These are phyloP conservation scores for Chamaea fasciata DNA, from an alignment of 2,113 vertebrate genomes.

Conservation along the genomic window DNA sequence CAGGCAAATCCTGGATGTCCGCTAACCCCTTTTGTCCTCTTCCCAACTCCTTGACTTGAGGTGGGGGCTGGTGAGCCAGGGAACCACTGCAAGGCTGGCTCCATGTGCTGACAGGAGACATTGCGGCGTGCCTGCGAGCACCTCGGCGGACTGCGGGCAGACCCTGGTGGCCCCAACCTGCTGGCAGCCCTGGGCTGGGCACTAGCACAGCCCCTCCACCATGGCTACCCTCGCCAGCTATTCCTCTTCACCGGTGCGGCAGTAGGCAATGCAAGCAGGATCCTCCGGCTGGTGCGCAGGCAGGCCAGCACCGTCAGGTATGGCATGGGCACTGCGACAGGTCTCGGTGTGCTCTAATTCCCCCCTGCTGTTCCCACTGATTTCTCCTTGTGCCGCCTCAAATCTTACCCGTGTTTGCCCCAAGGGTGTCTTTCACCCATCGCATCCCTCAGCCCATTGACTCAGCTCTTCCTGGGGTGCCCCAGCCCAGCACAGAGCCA, in stretches of 20 bases:
- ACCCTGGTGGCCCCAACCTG: conserved; percentile 73
- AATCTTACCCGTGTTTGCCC: fast-evolving
- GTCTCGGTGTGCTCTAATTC: fast-evolving
- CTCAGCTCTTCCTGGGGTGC: fast-evolving
- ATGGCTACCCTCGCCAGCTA: conserved; percentile 87
- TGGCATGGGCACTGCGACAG: fast-evolving
- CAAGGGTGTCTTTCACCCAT: background rate
- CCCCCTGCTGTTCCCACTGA: fast-evolving
- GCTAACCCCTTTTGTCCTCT: background rate
- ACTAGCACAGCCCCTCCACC: conserved; percentile 82
- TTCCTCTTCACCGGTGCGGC: conserved; percentile 81
- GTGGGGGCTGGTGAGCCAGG: fast-evolving
- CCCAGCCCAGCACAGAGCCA: fast-evolving
- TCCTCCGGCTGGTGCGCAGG: conserved; percentile 86
- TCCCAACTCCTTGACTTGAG: fast-evolving
- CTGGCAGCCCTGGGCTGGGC: conserved; percentile 84
- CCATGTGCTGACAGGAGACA: conserved; percentile 68
- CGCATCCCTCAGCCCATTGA: fast-evolving
- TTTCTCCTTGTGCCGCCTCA: background rate
- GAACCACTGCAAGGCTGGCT: fast-evolving
- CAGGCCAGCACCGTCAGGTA: conserved; percentile 86
- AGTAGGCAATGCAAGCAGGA: conserved; percentile 63
- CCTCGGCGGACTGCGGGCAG: conserved; percentile 72
- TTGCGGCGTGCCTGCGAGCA: conserved; percentile 77
- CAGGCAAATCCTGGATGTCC: background rate